phyloP scores from a whole-genome alignment of 92 coral and sea anemone species.

The Siderastrea siderea region DNA sequence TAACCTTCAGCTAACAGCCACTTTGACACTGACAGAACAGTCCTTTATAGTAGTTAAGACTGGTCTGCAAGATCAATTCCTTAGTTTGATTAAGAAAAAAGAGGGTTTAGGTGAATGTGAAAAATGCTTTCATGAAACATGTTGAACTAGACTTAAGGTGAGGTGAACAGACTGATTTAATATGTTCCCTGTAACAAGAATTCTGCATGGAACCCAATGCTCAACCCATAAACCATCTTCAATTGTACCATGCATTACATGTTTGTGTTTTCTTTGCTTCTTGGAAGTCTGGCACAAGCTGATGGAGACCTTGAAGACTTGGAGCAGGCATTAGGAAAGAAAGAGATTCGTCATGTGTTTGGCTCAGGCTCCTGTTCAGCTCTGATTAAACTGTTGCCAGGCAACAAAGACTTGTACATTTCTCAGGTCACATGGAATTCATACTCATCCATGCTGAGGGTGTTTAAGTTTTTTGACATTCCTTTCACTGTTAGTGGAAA shows the following conservation, averaged over 20 bases:
- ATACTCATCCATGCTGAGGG: constrained; percentile 74
- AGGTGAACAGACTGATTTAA: too few relatives aligned
- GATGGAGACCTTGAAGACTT: constrained; percentile 73
- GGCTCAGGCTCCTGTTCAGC: constrained; percentile 98
- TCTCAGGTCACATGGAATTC: constrained; percentile 96
- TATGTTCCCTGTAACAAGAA: too few relatives aligned
- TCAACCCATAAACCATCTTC: too few relatives aligned
- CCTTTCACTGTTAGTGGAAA: constrained; percentile 63
- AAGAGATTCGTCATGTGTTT: constrained; percentile 59
- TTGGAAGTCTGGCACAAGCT: constrained; percentile 77
- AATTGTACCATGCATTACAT: background rate
- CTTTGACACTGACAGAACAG: too few relatives aligned
- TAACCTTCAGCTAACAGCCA: too few relatives aligned
- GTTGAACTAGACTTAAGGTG: too few relatives aligned
- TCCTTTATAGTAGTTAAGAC: too few relatives aligned
- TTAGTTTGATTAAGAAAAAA: too few relatives aligned
- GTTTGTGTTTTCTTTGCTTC: background rate
- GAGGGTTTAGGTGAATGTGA: too few relatives aligned
- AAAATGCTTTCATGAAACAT: too few relatives aligned
- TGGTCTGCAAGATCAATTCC: too few relatives aligned
- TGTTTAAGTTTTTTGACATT: constrained; percentile 88
- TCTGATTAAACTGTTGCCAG: constrained; percentile 90
- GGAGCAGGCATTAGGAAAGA: constrained; percentile 73
- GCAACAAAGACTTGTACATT: constrained; percentile 88
- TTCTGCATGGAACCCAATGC: too few relatives aligned